Percentiles rank a stretch among this genome's conserved stretches.
Evolutionary conservation across 2,113 vertebrate genomes (phyloP).

Genomic region (Nerophis lumbriciformis): DNA sequence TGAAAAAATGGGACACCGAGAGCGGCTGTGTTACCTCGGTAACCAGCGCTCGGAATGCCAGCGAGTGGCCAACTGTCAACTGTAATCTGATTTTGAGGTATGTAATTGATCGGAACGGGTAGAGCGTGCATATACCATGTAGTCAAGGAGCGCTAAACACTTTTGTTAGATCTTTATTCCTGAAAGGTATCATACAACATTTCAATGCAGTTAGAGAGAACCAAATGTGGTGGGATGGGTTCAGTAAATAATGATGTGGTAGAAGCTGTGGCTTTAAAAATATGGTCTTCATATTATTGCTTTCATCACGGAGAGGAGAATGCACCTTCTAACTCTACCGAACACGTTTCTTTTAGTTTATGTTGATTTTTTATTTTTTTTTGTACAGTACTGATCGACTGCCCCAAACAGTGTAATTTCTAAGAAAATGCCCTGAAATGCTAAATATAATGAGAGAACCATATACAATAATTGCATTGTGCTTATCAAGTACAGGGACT

Average conservation of each 20-base stretch:
- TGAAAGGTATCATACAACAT: conserved; percentile 69
- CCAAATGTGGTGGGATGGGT: conserved; percentile 56
- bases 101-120: conserved; percentile 6
- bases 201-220: conserved; percentile 59
- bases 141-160: conserved; percentile 48
- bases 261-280: conserved; percentile 60
- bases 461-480: conserved; percentile 53
- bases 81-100: neutral
- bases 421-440: conserved; percentile 47
- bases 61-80: neutral
- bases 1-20: neutral
- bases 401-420: conserved; percentile 38
- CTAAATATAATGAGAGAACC: conserved; percentile 32
- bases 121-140: conserved; percentile 26
- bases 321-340: conserved; percentile 45
- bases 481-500: conserved; percentile 59
- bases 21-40: neutral
- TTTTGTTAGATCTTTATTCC: conserved; percentile 68
- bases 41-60: neutral
- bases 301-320: conserved; percentile 58
- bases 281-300: conserved; percentile 69
- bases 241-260: conserved; percentile 59
- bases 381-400: conserved; percentile 37
- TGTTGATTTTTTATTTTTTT: conserved; percentile 23
- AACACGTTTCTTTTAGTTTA: conserved; percentile 25